A percentile compares a stretch with the other conserved stretches of the same genome.
Evolutionary conservation across 2,888 invertebrate genomes (phyloP).

Genomic region (Aporophyla nigra): DNA sequence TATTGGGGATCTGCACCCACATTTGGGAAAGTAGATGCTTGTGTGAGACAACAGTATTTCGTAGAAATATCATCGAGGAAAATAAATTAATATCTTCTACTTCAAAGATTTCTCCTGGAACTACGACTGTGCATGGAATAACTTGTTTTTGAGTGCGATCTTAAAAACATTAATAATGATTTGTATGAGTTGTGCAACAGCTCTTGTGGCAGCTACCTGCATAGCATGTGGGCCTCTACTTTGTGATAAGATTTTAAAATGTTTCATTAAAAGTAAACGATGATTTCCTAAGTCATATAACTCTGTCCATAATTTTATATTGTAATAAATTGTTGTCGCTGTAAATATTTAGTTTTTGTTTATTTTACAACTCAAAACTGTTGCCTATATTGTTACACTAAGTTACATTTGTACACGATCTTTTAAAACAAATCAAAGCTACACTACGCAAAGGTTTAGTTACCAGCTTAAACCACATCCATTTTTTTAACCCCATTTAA

Average conservation of each 20-base stretch:
- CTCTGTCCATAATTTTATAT: constrained; percentile 29
- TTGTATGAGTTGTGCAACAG: constrained; percentile 75
- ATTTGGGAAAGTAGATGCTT: constrained; percentile 31
- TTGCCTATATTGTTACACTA: background rate
- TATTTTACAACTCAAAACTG: background rate
- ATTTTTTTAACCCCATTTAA: no score
- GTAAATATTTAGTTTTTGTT: constrained; percentile 28
- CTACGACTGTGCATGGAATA: constrained; percentile 34
- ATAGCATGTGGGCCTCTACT: constrained; percentile 74
- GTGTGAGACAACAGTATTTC: constrained; percentile 12
- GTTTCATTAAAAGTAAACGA: constrained; percentile 69
- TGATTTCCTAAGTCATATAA: constrained; percentile 33
- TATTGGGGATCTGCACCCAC: constrained; percentile 37
- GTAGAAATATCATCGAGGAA: constrained; percentile 13
- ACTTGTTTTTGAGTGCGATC: constrained; percentile 25
- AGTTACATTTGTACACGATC: background rate
- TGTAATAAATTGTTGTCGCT: constrained; percentile 61
- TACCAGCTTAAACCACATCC: background rate
- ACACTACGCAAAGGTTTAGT: background rate
- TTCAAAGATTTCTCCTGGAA: constrained; percentile 7
- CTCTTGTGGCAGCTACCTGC: constrained; percentile 69
- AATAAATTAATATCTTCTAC: background rate
- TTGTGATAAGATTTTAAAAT: constrained; percentile 73
- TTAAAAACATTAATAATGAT: constrained; percentile 69
- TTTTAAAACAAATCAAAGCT: background rate